Conservation (phyloP, 2,797 vertebrate species). For the Galago senegalensis region DNA sequence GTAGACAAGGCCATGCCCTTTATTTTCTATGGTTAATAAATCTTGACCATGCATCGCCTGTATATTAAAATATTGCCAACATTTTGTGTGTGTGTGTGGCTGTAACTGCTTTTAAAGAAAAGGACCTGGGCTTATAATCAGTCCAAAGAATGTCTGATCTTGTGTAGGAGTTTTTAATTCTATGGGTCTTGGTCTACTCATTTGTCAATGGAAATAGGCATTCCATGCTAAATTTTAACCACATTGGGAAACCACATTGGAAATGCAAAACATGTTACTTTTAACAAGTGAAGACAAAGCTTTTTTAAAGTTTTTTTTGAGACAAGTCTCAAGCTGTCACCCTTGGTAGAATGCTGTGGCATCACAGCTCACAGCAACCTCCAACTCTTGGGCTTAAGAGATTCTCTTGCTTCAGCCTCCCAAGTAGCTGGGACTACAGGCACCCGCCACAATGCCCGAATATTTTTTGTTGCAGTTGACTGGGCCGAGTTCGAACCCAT, state of each 20-base stretch:
- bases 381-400: too few species aligned
- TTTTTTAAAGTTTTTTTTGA: neutral
- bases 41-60: neutral
- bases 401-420: too few species aligned
- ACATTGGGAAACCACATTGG: neutral
- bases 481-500: too few species aligned
- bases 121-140: neutral
- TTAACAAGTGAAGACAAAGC: constrained; percentile 16
- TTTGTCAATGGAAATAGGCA: neutral
- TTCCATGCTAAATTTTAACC: neutral
- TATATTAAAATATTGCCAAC: neutral
- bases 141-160: neutral
- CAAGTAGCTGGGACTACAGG: too few species aligned
- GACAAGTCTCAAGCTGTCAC: too few species aligned
- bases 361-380: too few species aligned
- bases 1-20: neutral
- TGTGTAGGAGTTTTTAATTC: neutral
- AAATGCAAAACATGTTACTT: constrained; percentile 11
- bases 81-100: neutral
- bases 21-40: neutral
- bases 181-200: constrained; percentile 11
- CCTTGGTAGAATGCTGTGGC: too few species aligned
- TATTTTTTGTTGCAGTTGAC: too few species aligned
- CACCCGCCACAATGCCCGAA: too few species aligned
- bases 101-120: constrained; percentile 23